Conservation (phyloP, 2,888 invertebrate species). For the Brenthis hecate region DNA sequence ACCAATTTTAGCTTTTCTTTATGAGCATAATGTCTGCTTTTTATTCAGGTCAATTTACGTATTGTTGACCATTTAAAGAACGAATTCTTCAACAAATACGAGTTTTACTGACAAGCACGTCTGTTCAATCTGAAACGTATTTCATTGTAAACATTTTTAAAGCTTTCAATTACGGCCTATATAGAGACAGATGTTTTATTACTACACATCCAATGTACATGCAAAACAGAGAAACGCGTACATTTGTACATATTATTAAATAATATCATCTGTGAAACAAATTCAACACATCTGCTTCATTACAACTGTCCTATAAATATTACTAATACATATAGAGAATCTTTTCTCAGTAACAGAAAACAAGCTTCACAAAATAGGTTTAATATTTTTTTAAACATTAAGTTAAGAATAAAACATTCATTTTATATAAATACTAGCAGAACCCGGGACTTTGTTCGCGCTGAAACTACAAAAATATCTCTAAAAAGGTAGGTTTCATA, state of each 20-base stretch:
- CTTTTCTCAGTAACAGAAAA: conserved; percentile 1
- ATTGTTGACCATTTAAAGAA: conserved; percentile 12
- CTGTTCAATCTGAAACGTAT: conserved; percentile 36
- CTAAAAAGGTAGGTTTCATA: no score
- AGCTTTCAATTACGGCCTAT: conserved; percentile 69
- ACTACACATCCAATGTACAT: conserved; percentile 30
- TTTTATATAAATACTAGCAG: no score
- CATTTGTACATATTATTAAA: conserved; percentile 10
- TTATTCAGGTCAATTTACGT: conserved; percentile 5
- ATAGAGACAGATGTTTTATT: conserved; percentile 65
- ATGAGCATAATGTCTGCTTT: conserved; percentile 13
- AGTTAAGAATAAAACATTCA: no score
- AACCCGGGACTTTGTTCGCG: no score
- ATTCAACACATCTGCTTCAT: conserved; percentile 13
- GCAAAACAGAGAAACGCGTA: not conserved
- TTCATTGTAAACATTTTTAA: conserved; percentile 44
- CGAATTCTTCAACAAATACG: not conserved
- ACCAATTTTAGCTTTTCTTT: conserved; percentile 3
- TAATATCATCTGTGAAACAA: conserved; percentile 14
- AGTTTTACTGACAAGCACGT: not conserved
- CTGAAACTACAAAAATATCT: no score
- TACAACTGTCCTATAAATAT: conserved; percentile 1
- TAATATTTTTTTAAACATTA: no score
- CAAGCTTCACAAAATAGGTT: not conserved
- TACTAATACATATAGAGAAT: not conserved